Percentiles rank a stretch among this genome's conserved stretches.
Evolutionary conservation across 2,113 vertebrate genomes (phyloP).

Genomic region (Channa maculata): DNA sequence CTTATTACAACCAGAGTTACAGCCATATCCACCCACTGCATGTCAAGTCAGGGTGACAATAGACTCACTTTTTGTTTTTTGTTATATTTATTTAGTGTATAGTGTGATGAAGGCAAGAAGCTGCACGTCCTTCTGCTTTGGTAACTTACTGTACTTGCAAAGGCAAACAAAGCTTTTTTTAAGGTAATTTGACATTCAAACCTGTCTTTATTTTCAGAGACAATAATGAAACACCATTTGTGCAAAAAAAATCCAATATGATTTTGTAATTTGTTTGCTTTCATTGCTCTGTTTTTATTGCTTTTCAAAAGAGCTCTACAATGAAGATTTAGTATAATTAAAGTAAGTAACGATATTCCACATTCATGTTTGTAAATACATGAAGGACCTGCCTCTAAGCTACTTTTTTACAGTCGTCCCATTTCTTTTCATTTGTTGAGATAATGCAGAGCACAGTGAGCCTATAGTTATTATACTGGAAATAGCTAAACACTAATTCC

Average conservation of each 20-base stretch:
- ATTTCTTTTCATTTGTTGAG: too few relatives aligned
- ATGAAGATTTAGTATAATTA: background rate
- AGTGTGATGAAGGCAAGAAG: background rate
- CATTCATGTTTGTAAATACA: background rate
- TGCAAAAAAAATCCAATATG: background rate
- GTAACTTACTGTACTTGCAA: background rate
- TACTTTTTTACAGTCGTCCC: background rate
- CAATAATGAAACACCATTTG: background rate
- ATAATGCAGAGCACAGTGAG: too few relatives aligned
- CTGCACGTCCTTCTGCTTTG: background rate
- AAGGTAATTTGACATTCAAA: background rate
- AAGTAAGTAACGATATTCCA: background rate
- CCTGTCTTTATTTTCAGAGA: background rate
- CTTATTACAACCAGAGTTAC: conserved; percentile 46
- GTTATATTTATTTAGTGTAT: conserved; percentile 11
- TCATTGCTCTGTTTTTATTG: background rate
- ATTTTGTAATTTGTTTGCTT: background rate
- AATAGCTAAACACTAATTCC: too few relatives aligned
- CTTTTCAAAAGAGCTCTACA: background rate
- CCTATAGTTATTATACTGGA: too few relatives aligned
- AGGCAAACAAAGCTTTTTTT: background rate
- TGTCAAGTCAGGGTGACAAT: conserved; percentile 45
- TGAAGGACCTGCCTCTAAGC: background rate
- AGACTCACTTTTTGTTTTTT: conserved; percentile 10
- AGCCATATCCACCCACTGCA: conserved; percentile 44